Conservation (phyloP, 2,797 vertebrate genomes). For the Tapirus indicus region DNA sequence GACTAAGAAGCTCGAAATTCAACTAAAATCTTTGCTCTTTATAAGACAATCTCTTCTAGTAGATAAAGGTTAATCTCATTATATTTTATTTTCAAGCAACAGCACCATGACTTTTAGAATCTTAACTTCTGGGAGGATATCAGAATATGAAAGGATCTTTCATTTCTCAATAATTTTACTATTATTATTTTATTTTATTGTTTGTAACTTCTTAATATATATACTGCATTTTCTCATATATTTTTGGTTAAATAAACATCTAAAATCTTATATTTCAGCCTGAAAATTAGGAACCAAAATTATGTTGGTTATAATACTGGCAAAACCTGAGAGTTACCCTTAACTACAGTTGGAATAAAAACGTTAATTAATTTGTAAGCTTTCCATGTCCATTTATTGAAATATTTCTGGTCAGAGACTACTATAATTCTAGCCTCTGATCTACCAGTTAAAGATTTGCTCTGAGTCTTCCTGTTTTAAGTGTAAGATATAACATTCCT, state of each 20-base stretch:
- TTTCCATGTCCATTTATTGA: not conserved
- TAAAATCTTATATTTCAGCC: not conserved
- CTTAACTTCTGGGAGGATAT: not conserved
- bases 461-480: not conserved
- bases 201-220: not conserved
- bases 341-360: not conserved
- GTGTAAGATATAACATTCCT: not conserved
- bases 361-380: not conserved
- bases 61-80: slow-evolving; percentile 50
- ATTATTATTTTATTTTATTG: not conserved
- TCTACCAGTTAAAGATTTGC: not conserved
- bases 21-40: not conserved
- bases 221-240: not conserved
- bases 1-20: not conserved
- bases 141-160: not conserved
- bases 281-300: not conserved
- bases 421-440: not conserved
- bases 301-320: not conserved
- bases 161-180: not conserved
- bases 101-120: not conserved
- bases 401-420: not conserved
- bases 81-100: slow-evolving; percentile 33
- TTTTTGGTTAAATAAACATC: not conserved
- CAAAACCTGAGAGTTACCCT: not conserved
- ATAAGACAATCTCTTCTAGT: not conserved